Conservation (phyloP, 2,113 vertebrate species). For the Nipponia nippon region DNA sequence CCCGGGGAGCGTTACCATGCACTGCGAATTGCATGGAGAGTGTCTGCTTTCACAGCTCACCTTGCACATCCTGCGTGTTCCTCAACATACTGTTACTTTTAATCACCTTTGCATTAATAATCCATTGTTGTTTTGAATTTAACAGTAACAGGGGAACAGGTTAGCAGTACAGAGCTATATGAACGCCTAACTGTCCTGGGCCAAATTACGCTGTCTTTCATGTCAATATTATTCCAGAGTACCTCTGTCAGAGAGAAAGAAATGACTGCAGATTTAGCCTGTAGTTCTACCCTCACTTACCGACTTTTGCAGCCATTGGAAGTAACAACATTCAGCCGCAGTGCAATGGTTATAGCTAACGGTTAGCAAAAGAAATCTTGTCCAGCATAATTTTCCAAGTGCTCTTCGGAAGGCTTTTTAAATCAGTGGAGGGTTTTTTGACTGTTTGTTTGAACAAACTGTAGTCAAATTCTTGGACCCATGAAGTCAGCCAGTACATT, state of each 20-base stretch:
- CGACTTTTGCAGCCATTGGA: background rate
- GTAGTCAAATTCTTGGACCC: background rate
- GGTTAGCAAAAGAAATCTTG: background rate
- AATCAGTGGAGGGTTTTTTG: background rate
- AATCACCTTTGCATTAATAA: background rate
- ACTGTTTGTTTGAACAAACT: background rate
- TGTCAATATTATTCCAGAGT: background rate
- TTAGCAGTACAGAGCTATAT: background rate
- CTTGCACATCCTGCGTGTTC: background rate
- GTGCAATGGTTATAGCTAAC: background rate
- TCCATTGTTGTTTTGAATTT: conserved; percentile 13
- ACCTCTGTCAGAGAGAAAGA: background rate
- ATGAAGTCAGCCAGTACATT: background rate
- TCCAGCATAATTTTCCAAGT: background rate
- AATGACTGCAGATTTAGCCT: background rate
- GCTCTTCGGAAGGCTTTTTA: background rate
- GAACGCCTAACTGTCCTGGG: background rate
- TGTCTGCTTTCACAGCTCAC: conserved; percentile 15
- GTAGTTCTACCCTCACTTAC: background rate
- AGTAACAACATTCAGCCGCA: background rate
- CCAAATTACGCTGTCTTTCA: background rate
- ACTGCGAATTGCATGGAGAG: background rate
- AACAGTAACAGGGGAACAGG: background rate
- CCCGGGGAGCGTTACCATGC: background rate
- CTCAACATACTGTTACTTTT: background rate